Percentiles rank a stretch among this genome's conserved stretches.
These are phyloP conservation scores for Dysdera silvatica DNA, from an alignment of 1,140 invertebrate genomes.

Conservation along the genomic window DNA sequence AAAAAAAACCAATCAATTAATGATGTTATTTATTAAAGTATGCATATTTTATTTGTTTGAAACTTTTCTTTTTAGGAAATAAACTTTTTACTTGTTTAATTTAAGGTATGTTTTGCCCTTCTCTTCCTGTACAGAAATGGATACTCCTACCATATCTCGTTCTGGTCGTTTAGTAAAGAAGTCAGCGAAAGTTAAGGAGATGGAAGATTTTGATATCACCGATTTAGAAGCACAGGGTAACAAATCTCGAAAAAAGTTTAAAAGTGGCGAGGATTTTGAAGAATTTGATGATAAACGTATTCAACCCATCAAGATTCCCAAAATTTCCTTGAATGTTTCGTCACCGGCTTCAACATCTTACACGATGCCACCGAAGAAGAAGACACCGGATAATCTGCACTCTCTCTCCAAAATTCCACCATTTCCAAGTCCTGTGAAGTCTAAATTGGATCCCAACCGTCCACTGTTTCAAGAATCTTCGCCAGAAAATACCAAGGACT, in stretches of 20 bases:
- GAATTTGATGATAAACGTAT: constrained; percentile 22
- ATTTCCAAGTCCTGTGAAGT: background rate
- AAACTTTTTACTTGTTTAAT: no score
- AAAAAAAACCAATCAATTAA: no score
- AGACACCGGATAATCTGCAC: background rate
- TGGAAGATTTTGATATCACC: constrained; percentile 80
- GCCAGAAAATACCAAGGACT: no score
- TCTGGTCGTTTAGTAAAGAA: constrained; percentile 86
- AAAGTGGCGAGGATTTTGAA: constrained; percentile 25
- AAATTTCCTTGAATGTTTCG: constrained; percentile 19
- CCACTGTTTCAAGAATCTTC: constrained; percentile 1
- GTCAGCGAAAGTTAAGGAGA: constrained; percentile 69
- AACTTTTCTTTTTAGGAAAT: no score
- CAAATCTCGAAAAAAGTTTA: constrained; percentile 18
- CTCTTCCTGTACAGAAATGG: constrained; percentile 6
- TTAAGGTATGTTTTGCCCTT: no score
- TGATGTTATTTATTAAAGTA: no score
- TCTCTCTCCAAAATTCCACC: background rate
- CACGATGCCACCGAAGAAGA: background rate
- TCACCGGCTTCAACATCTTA: background rate
- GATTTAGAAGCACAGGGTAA: constrained; percentile 48
- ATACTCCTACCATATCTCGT: constrained; percentile 53
- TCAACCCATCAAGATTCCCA: constrained; percentile 29
- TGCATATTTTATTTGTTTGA: no score
- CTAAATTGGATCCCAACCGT: constrained; percentile 2